Conservation (phyloP, 1,140 invertebrate species). For the Zaprionus nigranus region DNA sequence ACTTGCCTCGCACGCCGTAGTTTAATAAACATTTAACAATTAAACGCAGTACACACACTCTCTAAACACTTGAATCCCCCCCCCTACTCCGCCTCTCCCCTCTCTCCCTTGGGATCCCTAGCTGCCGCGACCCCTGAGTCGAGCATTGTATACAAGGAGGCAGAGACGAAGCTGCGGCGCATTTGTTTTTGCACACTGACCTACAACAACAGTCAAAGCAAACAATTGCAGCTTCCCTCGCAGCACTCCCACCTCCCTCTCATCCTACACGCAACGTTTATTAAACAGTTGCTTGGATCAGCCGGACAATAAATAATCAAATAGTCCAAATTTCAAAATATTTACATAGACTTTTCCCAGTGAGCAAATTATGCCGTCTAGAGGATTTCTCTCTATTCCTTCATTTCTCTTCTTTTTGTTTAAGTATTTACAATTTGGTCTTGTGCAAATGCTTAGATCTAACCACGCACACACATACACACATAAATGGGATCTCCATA, state of each 20-base stretch:
- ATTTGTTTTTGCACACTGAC: conserved; percentile 83
- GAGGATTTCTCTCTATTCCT: conserved; percentile 35
- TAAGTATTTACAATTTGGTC: conserved; percentile 66
- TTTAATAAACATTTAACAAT: conserved; percentile 83
- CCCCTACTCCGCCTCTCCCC: neutral
- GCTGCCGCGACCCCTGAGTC: neutral
- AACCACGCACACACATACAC: neutral
- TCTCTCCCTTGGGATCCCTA: neutral
- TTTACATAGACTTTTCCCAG: conserved; percentile 65
- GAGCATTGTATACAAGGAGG: conserved; percentile 60
- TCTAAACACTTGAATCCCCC: conserved; percentile 71
- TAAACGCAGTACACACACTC: conserved; percentile 61
- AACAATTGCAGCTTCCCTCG: conserved; percentile 68
- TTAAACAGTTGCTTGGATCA: conserved; percentile 54
- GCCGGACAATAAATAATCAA: conserved; percentile 78
- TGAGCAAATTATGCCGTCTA: conserved; percentile 67
- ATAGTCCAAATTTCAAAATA: conserved; percentile 69
- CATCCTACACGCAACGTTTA: conserved; percentile 20
- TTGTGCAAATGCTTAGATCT: conserved; percentile 58
- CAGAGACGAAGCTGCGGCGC: conserved; percentile 53
- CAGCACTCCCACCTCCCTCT: neutral
- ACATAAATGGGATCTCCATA: conserved; percentile 24
- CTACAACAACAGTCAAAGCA: conserved; percentile 77
- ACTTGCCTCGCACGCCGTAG: conserved; percentile 60
- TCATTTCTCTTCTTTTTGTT: conserved; percentile 39